Conservation (phyloP, 2,113 vertebrate genomes). For the Eidolon helvum region DNA sequence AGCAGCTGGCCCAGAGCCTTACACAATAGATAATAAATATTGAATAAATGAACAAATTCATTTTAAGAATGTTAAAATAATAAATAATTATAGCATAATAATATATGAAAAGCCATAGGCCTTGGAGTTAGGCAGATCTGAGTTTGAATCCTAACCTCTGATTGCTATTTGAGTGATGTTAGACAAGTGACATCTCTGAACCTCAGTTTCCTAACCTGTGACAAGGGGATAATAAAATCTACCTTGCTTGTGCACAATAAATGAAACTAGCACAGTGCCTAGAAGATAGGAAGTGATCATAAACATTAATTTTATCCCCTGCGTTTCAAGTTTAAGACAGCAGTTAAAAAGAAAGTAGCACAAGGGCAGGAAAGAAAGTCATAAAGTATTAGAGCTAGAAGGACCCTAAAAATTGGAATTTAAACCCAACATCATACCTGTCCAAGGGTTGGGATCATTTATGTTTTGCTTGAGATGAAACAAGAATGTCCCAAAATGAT, state of each 20-base stretch:
- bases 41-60: background rate
- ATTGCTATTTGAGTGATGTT: background rate
- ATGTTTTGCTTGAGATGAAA: background rate
- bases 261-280: background rate
- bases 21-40: background rate
- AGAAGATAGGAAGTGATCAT: background rate
- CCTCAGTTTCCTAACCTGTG: background rate
- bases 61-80: background rate
- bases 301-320: background rate
- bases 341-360: background rate
- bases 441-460: background rate
- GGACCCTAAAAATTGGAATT: background rate
- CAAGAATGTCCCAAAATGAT: background rate
- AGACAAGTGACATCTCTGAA: background rate
- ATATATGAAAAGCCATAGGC: background rate
- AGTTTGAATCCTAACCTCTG: background rate
- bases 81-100: background rate
- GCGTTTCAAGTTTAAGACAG: background rate
- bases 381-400: background rate
- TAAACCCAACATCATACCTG: background rate
- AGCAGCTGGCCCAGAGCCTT: background rate
- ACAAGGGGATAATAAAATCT: background rate
- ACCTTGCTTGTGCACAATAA: background rate
- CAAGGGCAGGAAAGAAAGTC: background rate
- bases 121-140: background rate